These are phyloP conservation scores for Leptopilina drosophilae DNA, from an alignment of 2,888 invertebrate species.

Conservation along the genomic window DNA sequence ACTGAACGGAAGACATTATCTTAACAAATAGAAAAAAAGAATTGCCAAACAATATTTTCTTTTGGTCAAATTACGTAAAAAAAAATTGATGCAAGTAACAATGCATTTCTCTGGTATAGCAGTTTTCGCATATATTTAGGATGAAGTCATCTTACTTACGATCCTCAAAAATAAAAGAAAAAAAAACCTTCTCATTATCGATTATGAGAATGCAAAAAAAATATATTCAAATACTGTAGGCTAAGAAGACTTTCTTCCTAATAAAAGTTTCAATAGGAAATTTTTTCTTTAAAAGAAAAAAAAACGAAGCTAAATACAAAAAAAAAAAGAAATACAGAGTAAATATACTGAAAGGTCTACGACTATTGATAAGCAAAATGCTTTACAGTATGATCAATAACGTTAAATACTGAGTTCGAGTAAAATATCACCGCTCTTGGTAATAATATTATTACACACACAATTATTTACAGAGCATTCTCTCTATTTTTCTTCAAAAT, in stretches of 20 bases:
- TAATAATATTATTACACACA: constrained; percentile 5
- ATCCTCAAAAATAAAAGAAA: neutral
- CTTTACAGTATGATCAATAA: constrained; percentile 32
- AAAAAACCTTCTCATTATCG: too few relatives aligned
- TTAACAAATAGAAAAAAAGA: neutral
- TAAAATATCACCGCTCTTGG: neutral
- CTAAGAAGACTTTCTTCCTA: constrained; percentile 13
- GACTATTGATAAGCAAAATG: constrained; percentile 32
- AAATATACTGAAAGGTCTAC: constrained; percentile 41
- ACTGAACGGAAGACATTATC: constrained; percentile 33
- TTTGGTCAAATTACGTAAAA: constrained; percentile 19
- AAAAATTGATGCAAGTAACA: constrained; percentile 23
- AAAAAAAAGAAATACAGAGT: neutral
- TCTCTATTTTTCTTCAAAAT: neutral
- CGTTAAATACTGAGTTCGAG: constrained; percentile 34
- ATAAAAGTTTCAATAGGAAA: neutral
- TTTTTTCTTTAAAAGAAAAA: neutral
- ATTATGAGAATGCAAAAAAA: neutral
- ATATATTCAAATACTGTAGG: constrained; percentile 17
- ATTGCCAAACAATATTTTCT: neutral
- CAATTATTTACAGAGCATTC: constrained; percentile 31
- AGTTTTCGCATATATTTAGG: constrained; percentile 5
- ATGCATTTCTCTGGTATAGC: constrained; percentile 16
- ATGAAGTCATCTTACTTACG: constrained; percentile 16
- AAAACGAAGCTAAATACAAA: constrained; percentile 14